These are phyloP conservation scores for Castor canadensis DNA, from an alignment of 2,113 vertebrate species.

Conservation along the genomic window DNA sequence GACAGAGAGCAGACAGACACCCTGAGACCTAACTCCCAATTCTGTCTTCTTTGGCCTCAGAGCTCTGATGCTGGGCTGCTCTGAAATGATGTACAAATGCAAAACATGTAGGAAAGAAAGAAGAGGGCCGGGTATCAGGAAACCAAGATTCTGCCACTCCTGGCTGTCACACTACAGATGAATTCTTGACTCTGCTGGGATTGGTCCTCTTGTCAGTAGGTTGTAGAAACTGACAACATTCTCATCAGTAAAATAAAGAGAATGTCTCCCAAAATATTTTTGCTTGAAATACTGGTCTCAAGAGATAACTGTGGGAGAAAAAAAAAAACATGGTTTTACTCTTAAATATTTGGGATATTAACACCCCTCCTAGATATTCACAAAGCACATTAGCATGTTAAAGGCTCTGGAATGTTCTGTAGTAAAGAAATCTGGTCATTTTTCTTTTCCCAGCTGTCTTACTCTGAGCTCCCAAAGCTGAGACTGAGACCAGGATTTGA, in stretches of 20 bases:
- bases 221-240: not conserved
- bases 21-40: not conserved
- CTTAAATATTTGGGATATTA: constrained; percentile 36
- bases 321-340: not conserved
- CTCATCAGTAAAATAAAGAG: not conserved
- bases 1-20: not conserved
- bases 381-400: not conserved
- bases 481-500: not conserved
- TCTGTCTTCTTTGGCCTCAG: not conserved
- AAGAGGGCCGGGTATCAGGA: not conserved
- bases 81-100: not conserved
- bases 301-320: not conserved
- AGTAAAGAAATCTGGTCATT: constrained; percentile 38
- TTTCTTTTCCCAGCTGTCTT: constrained; percentile 8
- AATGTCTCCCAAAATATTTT: constrained; percentile 40
- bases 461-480: not conserved
- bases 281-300: constrained; percentile 23
- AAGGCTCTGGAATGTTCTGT: constrained; percentile 41
- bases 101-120: not conserved
- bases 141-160: not conserved
- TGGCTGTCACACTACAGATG: not conserved
- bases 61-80: not conserved
- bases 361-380: not conserved
- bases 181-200: not conserved
- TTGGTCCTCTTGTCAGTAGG: not conserved